Evolutionary conservation across 2,888 invertebrate species (phyloP).

Genomic region (Onthophagus sagittarius): DNA sequence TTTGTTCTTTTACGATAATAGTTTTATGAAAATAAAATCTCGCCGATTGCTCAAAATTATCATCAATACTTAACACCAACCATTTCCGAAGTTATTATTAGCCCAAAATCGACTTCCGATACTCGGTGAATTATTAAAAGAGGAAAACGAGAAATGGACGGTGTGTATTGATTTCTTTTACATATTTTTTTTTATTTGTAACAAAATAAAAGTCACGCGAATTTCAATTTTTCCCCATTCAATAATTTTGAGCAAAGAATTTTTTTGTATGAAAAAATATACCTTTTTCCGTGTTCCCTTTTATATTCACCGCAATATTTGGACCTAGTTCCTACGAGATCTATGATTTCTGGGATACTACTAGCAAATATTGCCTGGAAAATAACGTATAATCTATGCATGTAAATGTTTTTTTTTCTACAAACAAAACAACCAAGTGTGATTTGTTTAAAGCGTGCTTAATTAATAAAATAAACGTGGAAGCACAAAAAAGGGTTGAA

Average conservation of each 20-base stretch:
- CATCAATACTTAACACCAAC: background rate
- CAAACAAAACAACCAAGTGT: background rate
- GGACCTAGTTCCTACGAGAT: slow-evolving; percentile 98
- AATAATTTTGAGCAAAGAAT: background rate
- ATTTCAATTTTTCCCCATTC: no score
- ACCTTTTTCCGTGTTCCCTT: slow-evolving; percentile 99
- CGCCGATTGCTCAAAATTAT: background rate
- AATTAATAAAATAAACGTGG: background rate
- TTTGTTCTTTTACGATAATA: no score
- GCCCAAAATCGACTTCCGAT: background rate
- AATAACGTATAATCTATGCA: slow-evolving; percentile 47
- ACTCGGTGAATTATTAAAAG: background rate
- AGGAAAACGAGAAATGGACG: background rate
- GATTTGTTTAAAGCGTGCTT: background rate
- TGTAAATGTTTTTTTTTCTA: background rate
- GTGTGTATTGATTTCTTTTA: background rate
- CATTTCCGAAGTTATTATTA: background rate
- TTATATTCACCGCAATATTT: slow-evolving; percentile 99
- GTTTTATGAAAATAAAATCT: background rate
- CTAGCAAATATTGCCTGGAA: slow-evolving; percentile 99
- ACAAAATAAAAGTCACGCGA: no score
- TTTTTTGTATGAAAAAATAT: slow-evolving; percentile 45
- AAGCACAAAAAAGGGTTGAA: no score
- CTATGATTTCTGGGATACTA: slow-evolving; percentile 99
- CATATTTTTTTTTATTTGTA: no score